A percentile compares a stretch with the other conserved stretches of the same genome.
These are phyloP conservation scores for Anguilla anguilla DNA, from an alignment of 2,797 vertebrate species.

Conservation along the genomic window DNA sequence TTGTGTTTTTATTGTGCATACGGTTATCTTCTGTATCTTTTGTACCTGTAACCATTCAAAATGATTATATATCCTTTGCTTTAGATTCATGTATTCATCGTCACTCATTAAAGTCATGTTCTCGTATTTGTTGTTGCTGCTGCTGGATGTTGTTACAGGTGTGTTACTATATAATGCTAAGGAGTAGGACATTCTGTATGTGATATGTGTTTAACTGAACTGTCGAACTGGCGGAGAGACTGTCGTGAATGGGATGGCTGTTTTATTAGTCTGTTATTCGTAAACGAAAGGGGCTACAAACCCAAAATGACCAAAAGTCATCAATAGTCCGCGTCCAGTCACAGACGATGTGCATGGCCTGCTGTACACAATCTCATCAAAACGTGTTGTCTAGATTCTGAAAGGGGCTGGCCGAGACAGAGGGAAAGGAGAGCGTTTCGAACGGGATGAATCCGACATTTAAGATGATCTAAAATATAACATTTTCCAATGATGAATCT, in stretches of 20 bases:
- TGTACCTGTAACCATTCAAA: not conserved
- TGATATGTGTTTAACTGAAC: not conserved
- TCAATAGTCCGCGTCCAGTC: not conserved
- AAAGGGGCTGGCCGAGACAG: not conserved
- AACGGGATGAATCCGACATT: not conserved
- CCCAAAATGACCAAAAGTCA: not conserved
- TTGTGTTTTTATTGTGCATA: conserved; percentile 30
- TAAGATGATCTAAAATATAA: conserved; percentile 43
- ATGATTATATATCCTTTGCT: conserved; percentile 7
- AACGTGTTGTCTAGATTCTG: not conserved
- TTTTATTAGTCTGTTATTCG: not conserved
- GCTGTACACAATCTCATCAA: conserved; percentile 1
- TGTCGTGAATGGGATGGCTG: not conserved
- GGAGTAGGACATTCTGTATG: not conserved
- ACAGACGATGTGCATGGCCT: not conserved
- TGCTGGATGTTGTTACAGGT: not conserved
- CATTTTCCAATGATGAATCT: conserved; percentile 75
- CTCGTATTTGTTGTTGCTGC: conserved; percentile 23
- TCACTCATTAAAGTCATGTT: conserved; percentile 18
- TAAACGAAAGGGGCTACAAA: not conserved
- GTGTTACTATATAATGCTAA: not conserved
- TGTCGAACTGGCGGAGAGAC: not conserved
- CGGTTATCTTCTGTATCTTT: not conserved
- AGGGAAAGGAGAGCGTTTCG: not conserved
- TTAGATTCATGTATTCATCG: conserved; percentile 26